Percentiles rank a stretch among this genome's conserved stretches.
These are phyloP conservation scores for Datnioides undecimradiatus DNA, from an alignment of 2,113 vertebrate genomes.

Conservation along the genomic window DNA sequence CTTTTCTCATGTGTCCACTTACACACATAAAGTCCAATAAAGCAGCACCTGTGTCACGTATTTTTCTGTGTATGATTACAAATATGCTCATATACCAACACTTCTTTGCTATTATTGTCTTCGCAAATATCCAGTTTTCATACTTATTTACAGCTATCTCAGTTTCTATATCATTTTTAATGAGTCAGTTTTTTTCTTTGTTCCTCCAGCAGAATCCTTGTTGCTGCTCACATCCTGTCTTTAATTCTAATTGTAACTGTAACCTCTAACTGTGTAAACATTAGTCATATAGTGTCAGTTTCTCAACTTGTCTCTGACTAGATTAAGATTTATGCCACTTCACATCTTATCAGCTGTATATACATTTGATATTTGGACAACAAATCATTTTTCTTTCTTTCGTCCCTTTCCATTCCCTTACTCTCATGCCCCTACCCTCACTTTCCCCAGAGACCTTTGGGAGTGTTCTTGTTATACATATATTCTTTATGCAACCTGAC, in stretches of 20 bases:
- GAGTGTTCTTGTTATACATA: slow-evolving; percentile 45
- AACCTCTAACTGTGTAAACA: slow-evolving; percentile 24
- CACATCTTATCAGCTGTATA: slow-evolving; percentile 62
- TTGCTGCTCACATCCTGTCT: neutral
- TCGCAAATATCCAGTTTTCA: neutral
- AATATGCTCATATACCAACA: neutral
- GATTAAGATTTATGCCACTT: slow-evolving; percentile 47
- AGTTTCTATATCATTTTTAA: neutral
- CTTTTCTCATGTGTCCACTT: neutral
- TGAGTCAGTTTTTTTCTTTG: slow-evolving; percentile 2
- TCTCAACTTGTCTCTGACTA: slow-evolving; percentile 10
- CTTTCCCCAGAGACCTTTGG: slow-evolving; percentile 10
- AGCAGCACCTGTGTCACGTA: neutral
- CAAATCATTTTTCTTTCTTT: slow-evolving; percentile 34
- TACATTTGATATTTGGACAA: slow-evolving; percentile 51
- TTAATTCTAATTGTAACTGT: too few relatives aligned
- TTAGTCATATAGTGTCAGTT: slow-evolving; percentile 2
- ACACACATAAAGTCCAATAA: neutral
- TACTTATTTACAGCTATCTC: neutral
- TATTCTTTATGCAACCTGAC: slow-evolving; percentile 51
- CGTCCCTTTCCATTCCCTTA: neutral
- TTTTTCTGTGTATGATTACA: neutral
- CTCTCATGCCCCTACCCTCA: too few relatives aligned
- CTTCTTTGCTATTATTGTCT: neutral
- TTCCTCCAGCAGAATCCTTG: neutral